Evolutionary conservation across 2,888 invertebrate species (phyloP), one percentile per base, ranked within the genome.

Genomic region (Thymelicus sylvestris): DNA sequence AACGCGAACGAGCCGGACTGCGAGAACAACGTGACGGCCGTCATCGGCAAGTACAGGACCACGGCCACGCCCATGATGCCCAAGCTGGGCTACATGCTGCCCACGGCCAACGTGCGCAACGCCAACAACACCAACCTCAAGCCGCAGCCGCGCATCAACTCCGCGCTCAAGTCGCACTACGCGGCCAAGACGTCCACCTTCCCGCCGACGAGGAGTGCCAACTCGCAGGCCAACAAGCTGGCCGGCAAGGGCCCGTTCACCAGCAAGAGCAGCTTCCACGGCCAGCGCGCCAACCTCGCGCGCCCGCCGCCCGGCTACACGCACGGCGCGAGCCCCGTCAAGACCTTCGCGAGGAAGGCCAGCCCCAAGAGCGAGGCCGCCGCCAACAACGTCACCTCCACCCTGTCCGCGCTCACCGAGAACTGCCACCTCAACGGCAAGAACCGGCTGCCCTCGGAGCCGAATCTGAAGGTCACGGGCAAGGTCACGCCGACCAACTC

Each of bases 371-470:
- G 79, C 44, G 91, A 90, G 77, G 83, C 87, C 3, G 85, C 86
- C 0, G 75, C 86, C 0, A 88, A 82, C 65, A 93, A 86, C 68
- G 93, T 93, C 10, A 93, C 91, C 0, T 90, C 93, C 1, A 92
- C 93, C 0, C 71, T 93, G 15, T 90, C 93, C 0, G 90, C 93
- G 0, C 75, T 93, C 50, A 93, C 93, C 0, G 93, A 93, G 71
- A 93, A 93, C 79, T 93, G 93, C 65, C 85, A 93, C 80, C 80
- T 93, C 74, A 93, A 94, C 75, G 92, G 92, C 60, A 93, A 93
- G 75, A 91, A 91, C 66, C 82, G 93, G 10, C 74, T 92, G 0
- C 89, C 92, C 0, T 89, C 92, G 1, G 93, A 94, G 66, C 89
- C 91, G 15, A 93, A 91, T 75, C 78, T 90, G 19, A 93, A 90